Percentiles rank a stretch among this genome's conserved stretches.
phyloP scores from a whole-genome alignment of 2,113 vertebrate genomes.

The Chionis minor region DNA sequence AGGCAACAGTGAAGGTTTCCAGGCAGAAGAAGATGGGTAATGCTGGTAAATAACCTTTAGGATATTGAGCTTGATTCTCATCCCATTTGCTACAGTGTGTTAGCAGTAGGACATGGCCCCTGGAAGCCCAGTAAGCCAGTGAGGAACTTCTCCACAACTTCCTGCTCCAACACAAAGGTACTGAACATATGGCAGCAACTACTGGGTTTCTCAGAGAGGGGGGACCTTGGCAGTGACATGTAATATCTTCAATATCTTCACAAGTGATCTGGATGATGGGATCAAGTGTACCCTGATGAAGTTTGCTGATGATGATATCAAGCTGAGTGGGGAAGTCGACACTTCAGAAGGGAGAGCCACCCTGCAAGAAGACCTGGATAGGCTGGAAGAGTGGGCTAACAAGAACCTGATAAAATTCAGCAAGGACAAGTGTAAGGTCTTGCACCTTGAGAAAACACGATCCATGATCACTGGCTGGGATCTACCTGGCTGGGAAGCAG shows the following conservation, averaged over 20 bases:
- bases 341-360: neutral
- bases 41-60: neutral
- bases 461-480: neutral
- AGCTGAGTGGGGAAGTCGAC: neutral
- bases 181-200: accelerated
- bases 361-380: neutral
- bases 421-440: neutral
- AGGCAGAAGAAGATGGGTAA: neutral
- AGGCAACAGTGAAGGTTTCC: neutral
- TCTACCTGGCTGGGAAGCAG: neutral
- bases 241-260: neutral
- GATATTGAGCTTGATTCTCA: neutral
- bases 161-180: neutral
- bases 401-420: neutral
- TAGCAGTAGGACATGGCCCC: neutral
- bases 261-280: neutral
- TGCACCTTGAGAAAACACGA: neutral
- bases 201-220: neutral
- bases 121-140: neutral
- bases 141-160: neutral
- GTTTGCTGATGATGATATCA: neutral
- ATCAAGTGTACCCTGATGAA: neutral
- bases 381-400: neutral
- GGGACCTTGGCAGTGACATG: neutral
- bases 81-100: accelerated